phyloP scores from a whole-genome alignment of 1,140 invertebrate genomes.

The Drosophila erecta region DNA sequence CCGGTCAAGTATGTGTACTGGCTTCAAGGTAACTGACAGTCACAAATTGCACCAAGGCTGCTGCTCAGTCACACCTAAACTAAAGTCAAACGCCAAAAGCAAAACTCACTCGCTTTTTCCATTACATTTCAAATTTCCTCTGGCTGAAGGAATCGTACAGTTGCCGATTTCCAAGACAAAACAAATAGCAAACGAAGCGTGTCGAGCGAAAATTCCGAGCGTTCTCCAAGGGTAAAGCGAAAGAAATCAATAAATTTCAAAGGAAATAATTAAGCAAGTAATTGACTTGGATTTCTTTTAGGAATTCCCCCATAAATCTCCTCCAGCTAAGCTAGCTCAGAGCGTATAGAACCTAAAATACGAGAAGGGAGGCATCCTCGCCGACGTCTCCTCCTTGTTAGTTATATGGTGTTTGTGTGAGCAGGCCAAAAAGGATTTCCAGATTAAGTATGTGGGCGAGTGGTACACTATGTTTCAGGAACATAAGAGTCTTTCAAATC shows the following conservation, averaged over 20 bases:
- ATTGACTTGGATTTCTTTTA: conserved; percentile 84
- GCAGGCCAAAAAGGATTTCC: conserved; percentile 56
- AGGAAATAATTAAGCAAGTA: conserved; percentile 84
- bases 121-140: conserved; percentile 60
- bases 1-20: conserved; percentile 8
- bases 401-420: conserved; percentile 42
- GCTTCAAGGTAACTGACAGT: conserved; percentile 12
- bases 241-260: conserved; percentile 83
- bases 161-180: conserved; percentile 61
- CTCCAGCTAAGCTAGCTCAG: conserved; percentile 66
- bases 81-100: conserved; percentile 38
- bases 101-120: conserved; percentile 44
- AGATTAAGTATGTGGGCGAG: conserved; percentile 37
- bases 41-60: conserved; percentile 5
- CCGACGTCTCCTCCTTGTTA: conserved; percentile 40
- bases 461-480: conserved; percentile 7
- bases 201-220: conserved; percentile 57
- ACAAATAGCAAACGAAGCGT: conserved; percentile 66
- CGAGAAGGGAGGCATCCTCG: conserved; percentile 34
- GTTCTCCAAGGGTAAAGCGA: conserved; percentile 15
- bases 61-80: conserved; percentile 18
- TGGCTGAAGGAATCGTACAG: conserved; percentile 14
- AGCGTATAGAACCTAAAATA: conserved; percentile 39
- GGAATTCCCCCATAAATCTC: conserved; percentile 83
- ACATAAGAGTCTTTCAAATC: not conserved